Evolutionary conservation across 2,797 vertebrate genomes (phyloP).

Genomic region (Chromis chromis): DNA sequence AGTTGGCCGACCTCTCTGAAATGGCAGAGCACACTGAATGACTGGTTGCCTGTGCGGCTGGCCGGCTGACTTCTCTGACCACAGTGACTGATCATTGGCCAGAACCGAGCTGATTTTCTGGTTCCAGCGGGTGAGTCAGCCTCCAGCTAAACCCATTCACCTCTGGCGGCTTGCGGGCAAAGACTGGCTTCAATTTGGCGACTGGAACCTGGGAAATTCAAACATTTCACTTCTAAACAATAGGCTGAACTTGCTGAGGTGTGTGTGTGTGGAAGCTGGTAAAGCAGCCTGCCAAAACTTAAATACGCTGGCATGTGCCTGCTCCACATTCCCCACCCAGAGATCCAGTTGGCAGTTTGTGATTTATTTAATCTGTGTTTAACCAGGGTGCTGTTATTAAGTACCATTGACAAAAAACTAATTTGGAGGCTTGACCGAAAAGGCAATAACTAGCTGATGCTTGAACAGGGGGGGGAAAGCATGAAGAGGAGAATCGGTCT

Average conservation of each 20-base stretch:
- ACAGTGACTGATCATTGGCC: conserved; percentile 58
- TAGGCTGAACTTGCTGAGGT: conserved; percentile 48
- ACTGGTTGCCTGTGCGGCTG: conserved; percentile 52
- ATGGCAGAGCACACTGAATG: conserved; percentile 55
- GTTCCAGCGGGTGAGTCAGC: conserved; percentile 66
- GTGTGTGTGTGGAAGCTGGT: conserved; percentile 38
- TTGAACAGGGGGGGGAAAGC: not conserved
- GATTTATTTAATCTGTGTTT: conserved; percentile 55
- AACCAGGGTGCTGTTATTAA: conserved; percentile 37
- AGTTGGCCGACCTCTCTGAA: conserved; percentile 59
- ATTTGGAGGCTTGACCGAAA: conserved; percentile 33
- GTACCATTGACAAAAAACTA: conserved; percentile 20
- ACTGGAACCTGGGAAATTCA: conserved; percentile 50
- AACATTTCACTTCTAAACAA: conserved; percentile 62
- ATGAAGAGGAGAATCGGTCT: conserved; percentile 12
- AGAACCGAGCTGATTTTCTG: conserved; percentile 41
- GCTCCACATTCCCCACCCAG: conserved; percentile 26
- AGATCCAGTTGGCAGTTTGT: conserved; percentile 39
- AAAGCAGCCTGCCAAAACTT: conserved; percentile 36
- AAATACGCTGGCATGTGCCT: conserved; percentile 45
- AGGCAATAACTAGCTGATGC: conserved; percentile 6
- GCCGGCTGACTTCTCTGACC: conserved; percentile 58
- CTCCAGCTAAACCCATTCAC: conserved; percentile 67
- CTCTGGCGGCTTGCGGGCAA: conserved; percentile 48
- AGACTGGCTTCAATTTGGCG: conserved; percentile 23